A percentile compares a stretch with the other conserved stretches of the same genome.
These are phyloP conservation scores for Rhopalosiphum padi DNA, from an alignment of 1,140 invertebrate genomes.

Conservation along the genomic window DNA sequence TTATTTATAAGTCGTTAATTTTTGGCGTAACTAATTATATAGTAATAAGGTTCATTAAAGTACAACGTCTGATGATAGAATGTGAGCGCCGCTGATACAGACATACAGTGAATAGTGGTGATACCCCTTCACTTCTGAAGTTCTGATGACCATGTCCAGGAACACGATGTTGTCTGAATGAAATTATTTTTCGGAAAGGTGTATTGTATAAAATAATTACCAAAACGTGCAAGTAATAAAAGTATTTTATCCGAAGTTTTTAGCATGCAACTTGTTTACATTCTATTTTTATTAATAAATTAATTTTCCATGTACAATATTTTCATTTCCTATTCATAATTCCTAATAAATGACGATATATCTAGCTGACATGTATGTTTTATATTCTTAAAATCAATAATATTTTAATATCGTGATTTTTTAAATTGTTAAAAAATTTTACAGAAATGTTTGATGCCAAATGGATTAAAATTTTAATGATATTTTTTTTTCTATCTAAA, in stretches of 20 bases:
- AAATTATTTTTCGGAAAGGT: neutral
- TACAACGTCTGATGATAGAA: neutral
- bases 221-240: neutral
- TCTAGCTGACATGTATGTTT: neutral
- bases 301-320: neutral
- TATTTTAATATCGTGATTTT: neutral
- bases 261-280: neutral
- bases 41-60: neutral
- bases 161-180: neutral
- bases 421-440: neutral
- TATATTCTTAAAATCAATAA: neutral
- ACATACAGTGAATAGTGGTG: neutral
- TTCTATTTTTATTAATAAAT: neutral
- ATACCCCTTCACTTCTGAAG: neutral
- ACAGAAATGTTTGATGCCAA: neutral
- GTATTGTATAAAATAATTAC: neutral
- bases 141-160: neutral
- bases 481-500: neutral
- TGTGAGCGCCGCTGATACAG: neutral
- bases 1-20: slow-evolving; percentile 45
- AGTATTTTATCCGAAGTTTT: neutral
- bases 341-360: neutral
- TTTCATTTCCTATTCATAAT: neutral
- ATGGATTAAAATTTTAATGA: neutral
- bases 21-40: slow-evolving; percentile 50